These are phyloP conservation scores for Meteorus cinctellus DNA, from an alignment of 2,888 invertebrate species.

Conservation along the genomic window DNA sequence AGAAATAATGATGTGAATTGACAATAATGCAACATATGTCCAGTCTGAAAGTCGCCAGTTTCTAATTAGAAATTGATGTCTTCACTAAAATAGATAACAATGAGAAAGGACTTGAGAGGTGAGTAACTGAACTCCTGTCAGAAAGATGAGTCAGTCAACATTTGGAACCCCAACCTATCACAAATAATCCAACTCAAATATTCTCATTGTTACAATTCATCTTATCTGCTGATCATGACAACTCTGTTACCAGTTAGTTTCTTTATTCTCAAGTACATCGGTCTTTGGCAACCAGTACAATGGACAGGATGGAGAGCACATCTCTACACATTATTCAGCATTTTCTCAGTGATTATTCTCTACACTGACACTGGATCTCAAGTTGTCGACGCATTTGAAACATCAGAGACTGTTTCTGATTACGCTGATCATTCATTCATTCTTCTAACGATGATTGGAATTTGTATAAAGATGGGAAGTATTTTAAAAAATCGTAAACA, in stretches of 20 bases:
- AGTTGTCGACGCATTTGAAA: constrained; percentile 20
- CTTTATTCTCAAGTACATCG: constrained; percentile 40
- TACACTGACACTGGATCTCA: constrained; percentile 38
- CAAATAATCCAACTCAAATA: neutral
- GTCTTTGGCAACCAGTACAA: constrained; percentile 48
- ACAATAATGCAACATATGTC: neutral
- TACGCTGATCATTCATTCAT: constrained; percentile 46
- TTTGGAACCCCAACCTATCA: neutral
- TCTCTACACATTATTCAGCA: constrained; percentile 43
- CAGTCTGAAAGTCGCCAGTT: neutral
- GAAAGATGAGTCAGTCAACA: neutral
- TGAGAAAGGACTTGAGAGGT: neutral
- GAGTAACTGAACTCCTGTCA: neutral
- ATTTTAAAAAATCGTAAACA: constrained; percentile 40
- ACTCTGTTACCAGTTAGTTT: constrained; percentile 32
- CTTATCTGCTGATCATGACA: constrained; percentile 4
- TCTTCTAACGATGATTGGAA: constrained; percentile 43
- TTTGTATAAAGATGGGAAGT: constrained; percentile 43
- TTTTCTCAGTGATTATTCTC: constrained; percentile 39
- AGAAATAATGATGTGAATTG: neutral
- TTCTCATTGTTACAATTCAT: neutral
- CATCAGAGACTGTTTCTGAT: constrained; percentile 21
- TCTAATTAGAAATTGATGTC: neutral
- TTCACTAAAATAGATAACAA: neutral
- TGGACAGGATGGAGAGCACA: constrained; percentile 47